Percentiles rank a stretch among this genome's conserved stretches.
These are phyloP conservation scores for Aromia moschata DNA, from an alignment of 2,888 invertebrate species.

Conservation along the genomic window DNA sequence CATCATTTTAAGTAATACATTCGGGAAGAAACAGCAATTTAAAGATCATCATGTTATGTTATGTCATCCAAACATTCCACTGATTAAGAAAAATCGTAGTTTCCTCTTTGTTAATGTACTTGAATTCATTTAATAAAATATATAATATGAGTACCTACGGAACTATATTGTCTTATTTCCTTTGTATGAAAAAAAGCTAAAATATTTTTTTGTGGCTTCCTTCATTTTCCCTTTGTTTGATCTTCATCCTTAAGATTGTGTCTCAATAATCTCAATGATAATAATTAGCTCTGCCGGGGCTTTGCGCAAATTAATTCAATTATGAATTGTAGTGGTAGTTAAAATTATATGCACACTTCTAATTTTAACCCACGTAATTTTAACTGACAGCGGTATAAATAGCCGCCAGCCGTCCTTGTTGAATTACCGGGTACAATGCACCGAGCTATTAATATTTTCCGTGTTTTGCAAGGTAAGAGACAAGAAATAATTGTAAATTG, in stretches of 20 bases:
- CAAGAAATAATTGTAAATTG: background rate
- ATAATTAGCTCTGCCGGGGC: background rate
- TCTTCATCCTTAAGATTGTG: background rate
- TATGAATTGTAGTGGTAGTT: background rate
- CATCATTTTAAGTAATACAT: too few species aligned
- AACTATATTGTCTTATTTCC: background rate
- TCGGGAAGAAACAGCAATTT: too few species aligned
- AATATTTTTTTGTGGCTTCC: background rate
- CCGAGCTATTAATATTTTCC: conserved; percentile 16
- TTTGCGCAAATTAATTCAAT: conserved; percentile 3
- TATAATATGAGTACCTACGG: too few species aligned
- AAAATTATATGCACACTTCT: conserved; percentile 5
- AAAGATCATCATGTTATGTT: too few species aligned
- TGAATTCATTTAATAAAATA: too few species aligned
- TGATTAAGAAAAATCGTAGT: too few species aligned
- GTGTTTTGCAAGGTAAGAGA: conserved; percentile 1
- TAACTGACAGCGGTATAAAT: conserved; percentile 3
- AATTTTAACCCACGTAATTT: conserved; percentile 19
- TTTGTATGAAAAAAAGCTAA: too few species aligned
- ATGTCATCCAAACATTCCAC: too few species aligned
- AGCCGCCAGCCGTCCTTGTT: conserved; percentile 10
- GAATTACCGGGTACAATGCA: conserved; percentile 15
- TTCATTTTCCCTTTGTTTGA: background rate
- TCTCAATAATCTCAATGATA: too few species aligned
- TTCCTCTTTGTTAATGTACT: too few species aligned